These are phyloP conservation scores for Cloeon dipterum DNA, from an alignment of 2,888 invertebrate genomes.

Conservation along the genomic window DNA sequence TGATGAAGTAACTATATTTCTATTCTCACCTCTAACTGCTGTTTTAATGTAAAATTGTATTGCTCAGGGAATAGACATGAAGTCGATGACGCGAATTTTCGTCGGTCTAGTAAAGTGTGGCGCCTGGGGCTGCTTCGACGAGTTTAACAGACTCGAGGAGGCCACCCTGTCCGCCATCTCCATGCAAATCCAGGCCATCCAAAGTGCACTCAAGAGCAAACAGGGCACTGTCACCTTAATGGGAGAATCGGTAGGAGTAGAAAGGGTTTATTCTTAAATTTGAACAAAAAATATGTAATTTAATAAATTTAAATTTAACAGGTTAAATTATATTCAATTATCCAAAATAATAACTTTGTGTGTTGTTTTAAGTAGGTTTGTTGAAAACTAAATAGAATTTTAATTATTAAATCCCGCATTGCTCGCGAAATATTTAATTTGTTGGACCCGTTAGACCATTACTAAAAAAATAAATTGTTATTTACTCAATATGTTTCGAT, in stretches of 20 bases:
- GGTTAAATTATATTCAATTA: background rate
- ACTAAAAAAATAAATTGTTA: no score
- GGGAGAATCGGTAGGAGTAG: conserved; percentile 16
- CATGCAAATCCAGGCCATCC: conserved; percentile 81
- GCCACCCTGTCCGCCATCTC: conserved; percentile 86
- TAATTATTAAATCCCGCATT: no score
- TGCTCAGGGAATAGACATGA: conserved; percentile 71
- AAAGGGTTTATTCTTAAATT: background rate
- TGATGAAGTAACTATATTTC: conserved; percentile 42
- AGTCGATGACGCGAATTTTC: conserved; percentile 84
- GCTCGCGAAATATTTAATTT: no score
- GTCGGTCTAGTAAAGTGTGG: conserved; percentile 83
- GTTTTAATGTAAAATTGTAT: background rate
- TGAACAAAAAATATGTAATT: background rate
- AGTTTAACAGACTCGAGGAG: conserved; percentile 91
- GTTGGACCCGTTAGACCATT: no score
- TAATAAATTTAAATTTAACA: background rate
- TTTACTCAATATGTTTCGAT: no score
- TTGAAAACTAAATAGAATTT: no score
- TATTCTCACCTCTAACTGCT: background rate
- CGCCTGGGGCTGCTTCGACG: conserved; percentile 99
- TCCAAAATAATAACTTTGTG: no score
- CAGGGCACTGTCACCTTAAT: conserved; percentile 20
- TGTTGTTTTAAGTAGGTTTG: no score
- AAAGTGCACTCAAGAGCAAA: conserved; percentile 49